Conservation (phyloP, 2,888 invertebrate species). For the Notodonta ziczac region DNA sequence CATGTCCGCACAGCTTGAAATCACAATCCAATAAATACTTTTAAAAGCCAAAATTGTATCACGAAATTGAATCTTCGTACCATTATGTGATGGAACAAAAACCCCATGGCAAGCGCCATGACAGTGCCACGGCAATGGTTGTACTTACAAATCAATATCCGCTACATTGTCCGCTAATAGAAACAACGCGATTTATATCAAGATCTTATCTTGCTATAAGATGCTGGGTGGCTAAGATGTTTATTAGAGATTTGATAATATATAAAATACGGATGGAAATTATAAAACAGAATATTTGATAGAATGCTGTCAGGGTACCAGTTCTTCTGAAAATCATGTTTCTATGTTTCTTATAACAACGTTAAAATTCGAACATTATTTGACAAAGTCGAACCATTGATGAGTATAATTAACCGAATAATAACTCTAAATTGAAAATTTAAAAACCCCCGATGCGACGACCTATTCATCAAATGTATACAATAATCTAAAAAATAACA, state of each 20-base stretch:
- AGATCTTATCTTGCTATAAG: conserved; percentile 1
- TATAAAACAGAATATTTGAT: too few species aligned
- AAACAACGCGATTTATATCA: conserved; percentile 3
- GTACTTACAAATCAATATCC: conserved; percentile 4
- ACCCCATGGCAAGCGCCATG: background rate
- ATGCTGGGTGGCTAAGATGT: background rate
- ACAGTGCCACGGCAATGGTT: background rate
- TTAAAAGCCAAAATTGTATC: conserved; percentile 5
- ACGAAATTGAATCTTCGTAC: conserved; percentile 5
- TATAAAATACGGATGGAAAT: too few species aligned
- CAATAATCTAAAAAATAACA: too few species aligned
- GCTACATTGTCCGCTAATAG: background rate
- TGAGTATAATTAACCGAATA: background rate
- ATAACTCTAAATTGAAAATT: too few species aligned
- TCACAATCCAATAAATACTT: conserved; percentile 1
- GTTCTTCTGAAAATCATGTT: too few species aligned
- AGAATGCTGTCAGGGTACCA: too few species aligned
- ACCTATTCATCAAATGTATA: too few species aligned
- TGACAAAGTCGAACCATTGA: background rate
- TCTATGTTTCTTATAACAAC: too few species aligned
- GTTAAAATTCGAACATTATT: background rate
- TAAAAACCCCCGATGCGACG: too few species aligned
- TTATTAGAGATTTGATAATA: too few species aligned
- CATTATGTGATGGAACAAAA: background rate
- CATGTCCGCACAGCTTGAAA: conserved; percentile 6